Evolutionary conservation across 2,888 invertebrate genomes (phyloP).

Genomic region (Acrocera orbiculus): DNA sequence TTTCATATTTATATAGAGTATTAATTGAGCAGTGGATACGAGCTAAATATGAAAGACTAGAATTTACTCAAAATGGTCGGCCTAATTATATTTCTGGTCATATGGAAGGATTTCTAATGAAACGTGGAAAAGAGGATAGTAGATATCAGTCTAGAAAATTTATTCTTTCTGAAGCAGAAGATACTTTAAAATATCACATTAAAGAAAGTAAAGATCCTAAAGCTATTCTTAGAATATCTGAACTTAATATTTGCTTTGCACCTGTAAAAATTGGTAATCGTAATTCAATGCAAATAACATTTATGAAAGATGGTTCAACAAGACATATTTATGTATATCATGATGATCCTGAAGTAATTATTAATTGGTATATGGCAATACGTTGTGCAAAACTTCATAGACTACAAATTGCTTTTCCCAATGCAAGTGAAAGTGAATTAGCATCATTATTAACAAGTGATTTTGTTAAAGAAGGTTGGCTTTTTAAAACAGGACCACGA

Average conservation of each 20-base stretch:
- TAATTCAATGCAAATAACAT: slow-evolving; percentile 72
- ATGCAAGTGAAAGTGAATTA: slow-evolving; percentile 52
- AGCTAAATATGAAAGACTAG: slow-evolving; percentile 77
- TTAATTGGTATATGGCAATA: slow-evolving; percentile 71
- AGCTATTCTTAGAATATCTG: slow-evolving; percentile 60
- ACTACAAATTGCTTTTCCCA: slow-evolving; percentile 68
- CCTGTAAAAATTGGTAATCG: slow-evolving; percentile 62
- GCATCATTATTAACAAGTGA: slow-evolving; percentile 57
- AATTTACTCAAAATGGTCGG: slow-evolving; percentile 58
- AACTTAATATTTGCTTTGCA: slow-evolving; percentile 68
- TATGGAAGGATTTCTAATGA: slow-evolving; percentile 77
- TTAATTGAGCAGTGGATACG: slow-evolving; percentile 80
- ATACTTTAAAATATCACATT: slow-evolving; percentile 60
- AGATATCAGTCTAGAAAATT: slow-evolving; percentile 71
- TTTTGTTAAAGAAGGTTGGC: slow-evolving; percentile 71
- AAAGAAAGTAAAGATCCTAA: slow-evolving; percentile 65
- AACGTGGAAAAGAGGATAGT: slow-evolving; percentile 74
- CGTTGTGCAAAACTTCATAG: slow-evolving; percentile 70
- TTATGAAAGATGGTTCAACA: slow-evolving; percentile 68
- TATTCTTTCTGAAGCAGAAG: slow-evolving; percentile 61
- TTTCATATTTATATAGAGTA: slow-evolving; percentile 45
- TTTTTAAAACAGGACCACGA: slow-evolving; percentile 77
- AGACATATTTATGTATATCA: slow-evolving; percentile 77
- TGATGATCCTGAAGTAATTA: slow-evolving; percentile 68
- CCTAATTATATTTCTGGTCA: slow-evolving; percentile 62